A percentile compares a stretch with the other conserved stretches of the same genome.
Conservation (phyloP, 2,888 invertebrate species). For the Atethmia centrago region DNA sequence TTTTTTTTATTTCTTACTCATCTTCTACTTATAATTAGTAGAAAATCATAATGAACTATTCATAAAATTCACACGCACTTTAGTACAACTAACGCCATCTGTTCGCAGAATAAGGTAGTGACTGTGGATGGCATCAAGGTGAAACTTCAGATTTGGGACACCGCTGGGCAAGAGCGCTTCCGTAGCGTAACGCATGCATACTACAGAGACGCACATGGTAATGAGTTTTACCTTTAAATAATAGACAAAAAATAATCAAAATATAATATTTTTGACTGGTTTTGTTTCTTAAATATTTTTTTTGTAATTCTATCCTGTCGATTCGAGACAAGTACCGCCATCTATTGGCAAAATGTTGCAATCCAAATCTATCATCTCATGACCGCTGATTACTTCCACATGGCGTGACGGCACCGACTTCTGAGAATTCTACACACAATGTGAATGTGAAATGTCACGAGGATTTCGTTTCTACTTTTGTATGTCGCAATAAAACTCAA, state of each 20-base stretch:
- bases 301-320: not conserved
- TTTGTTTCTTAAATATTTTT: not conserved
- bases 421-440: slow-evolving; percentile 30
- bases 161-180: slow-evolving; percentile 98
- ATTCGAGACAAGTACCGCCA: slow-evolving; percentile 67
- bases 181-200: slow-evolving; percentile 98
- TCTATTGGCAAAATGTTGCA: slow-evolving; percentile 56
- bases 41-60: not conserved
- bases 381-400: slow-evolving; percentile 40
- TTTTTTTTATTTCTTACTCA: slow-evolving; percentile 31
- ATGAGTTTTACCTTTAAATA: slow-evolving; percentile 50
- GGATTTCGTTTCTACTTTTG: not conserved
- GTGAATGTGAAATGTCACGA: slow-evolving; percentile 16
- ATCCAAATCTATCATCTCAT: not conserved
- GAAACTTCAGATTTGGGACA: slow-evolving; percentile 99
- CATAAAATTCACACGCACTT: not conserved
- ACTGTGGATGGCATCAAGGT: slow-evolving; percentile 95
- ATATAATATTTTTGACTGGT: too few species aligned
- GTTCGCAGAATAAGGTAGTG: slow-evolving; percentile 95
- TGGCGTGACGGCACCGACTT: slow-evolving; percentile 30
- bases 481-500: not conserved
- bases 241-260: too few species aligned
- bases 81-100: slow-evolving; percentile 85
- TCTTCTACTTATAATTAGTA: not conserved
- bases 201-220: slow-evolving; percentile 98